These are phyloP conservation scores for Monomorium pharaonis DNA, from an alignment of 1,140 invertebrate species.

Conservation along the genomic window DNA sequence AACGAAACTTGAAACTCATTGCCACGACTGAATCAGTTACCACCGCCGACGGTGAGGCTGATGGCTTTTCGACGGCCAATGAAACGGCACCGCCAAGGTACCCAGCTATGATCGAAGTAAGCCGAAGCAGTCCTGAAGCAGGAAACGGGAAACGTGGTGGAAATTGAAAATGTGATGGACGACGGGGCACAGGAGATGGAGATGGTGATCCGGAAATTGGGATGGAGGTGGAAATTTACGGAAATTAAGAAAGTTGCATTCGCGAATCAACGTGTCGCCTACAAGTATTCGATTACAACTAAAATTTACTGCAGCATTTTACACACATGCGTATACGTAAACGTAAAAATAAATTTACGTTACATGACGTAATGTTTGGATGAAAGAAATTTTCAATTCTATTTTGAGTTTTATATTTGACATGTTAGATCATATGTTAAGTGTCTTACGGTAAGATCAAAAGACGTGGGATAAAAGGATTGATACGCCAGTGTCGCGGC, in stretches of 20 bases:
- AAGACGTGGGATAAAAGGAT: background rate
- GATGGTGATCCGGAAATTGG: conserved; percentile 76
- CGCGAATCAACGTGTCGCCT: conserved; percentile 57
- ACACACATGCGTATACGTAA: background rate
- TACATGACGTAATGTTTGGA: background rate
- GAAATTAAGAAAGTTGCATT: conserved; percentile 78
- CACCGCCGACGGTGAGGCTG: conserved; percentile 45
- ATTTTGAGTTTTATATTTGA: background rate
- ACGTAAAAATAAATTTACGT: background rate
- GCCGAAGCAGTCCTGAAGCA: conserved; percentile 64
- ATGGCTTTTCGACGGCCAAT: conserved; percentile 42
- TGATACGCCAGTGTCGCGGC: conserved; percentile 58
- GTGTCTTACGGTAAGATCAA: conserved; percentile 7
- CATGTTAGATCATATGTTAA: background rate
- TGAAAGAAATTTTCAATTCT: background rate
- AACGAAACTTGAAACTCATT: background rate
- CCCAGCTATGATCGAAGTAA: conserved; percentile 54
- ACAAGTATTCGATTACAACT: conserved; percentile 3
- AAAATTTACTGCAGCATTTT: background rate
- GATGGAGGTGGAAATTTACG: conserved; percentile 74
- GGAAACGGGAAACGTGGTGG: conserved; percentile 85
- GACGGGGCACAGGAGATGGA: conserved; percentile 72
- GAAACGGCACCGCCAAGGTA: conserved; percentile 37
- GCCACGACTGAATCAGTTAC: conserved; percentile 8
- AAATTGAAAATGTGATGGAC: conserved; percentile 85